These are phyloP conservation scores for Ericerus pela DNA, from an alignment of 1,140 invertebrate species.

Conservation along the genomic window DNA sequence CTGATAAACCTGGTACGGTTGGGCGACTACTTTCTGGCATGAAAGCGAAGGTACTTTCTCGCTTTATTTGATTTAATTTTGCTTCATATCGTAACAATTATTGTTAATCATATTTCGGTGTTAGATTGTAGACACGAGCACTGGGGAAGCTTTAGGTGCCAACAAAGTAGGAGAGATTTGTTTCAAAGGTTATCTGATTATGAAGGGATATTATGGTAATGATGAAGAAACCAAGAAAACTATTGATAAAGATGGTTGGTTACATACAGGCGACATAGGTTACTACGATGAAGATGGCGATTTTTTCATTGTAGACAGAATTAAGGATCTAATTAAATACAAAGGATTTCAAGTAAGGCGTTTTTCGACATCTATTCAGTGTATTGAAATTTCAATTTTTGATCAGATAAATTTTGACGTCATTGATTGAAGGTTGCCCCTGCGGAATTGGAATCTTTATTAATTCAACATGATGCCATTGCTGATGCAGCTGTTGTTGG, in stretches of 20 bases:
- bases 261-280: conserved; percentile 68
- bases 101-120: background rate
- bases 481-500: conserved; percentile 56
- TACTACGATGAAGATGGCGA: conserved; percentile 52
- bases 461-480: conserved; percentile 46
- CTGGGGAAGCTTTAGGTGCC: conserved; percentile 5
- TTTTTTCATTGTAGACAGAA: conserved; percentile 56
- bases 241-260: conserved; percentile 53
- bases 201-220: conserved; percentile 51
- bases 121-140: conserved; percentile 15
- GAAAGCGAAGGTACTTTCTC: conserved; percentile 39
- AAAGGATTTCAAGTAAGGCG: conserved; percentile 52
- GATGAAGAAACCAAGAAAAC: conserved; percentile 43
- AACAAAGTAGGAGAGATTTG: conserved; percentile 47
- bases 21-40: conserved; percentile 43
- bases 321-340: conserved; percentile 69
- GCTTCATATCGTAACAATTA: background rate
- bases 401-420: background rate
- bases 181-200: conserved; percentile 46
- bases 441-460: conserved; percentile 54
- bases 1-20: conserved; percentile 39
- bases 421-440: conserved; percentile 37
- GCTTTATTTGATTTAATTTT: too few relatives aligned
- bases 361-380: background rate
- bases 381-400: background rate